Percentiles rank a stretch among this genome's conserved stretches.
Conservation (phyloP, 2,888 invertebrate species). For the Diplazon laetatorius region DNA sequence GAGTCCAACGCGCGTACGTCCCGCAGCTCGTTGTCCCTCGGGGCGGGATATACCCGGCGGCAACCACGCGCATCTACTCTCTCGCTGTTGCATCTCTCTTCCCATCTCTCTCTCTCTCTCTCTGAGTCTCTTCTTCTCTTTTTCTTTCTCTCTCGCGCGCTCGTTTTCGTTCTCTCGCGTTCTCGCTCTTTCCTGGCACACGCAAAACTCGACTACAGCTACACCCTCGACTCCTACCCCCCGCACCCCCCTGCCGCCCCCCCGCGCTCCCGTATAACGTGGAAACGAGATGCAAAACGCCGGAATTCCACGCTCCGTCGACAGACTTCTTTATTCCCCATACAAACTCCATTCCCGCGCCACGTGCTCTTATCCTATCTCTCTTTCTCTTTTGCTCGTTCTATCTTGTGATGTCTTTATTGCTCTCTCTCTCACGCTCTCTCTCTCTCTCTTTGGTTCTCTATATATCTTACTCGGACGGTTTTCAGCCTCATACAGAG, state of each 20-base stretch:
- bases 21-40: slow-evolving; percentile 54
- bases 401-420: too few relatives aligned
- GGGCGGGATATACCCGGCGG: slow-evolving; percentile 34
- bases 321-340: slow-evolving; percentile 62
- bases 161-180: background rate
- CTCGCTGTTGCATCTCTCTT: too few relatives aligned
- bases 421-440: too few relatives aligned
- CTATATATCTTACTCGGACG: too few relatives aligned
- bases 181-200: slow-evolving; percentile 28
- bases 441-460: background rate
- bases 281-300: slow-evolving; percentile 66
- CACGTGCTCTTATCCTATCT: too few relatives aligned
- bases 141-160: background rate
- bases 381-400: too few relatives aligned
- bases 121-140: slow-evolving; percentile 1
- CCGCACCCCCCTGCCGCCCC: too few relatives aligned
- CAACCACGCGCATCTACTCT: slow-evolving; percentile 52
- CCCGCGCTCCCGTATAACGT: slow-evolving; percentile 23
- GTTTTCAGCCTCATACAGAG: too few relatives aligned
- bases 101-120: slow-evolving; percentile 3
- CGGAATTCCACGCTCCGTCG: slow-evolving; percentile 65
- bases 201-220: slow-evolving; percentile 50
- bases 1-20: slow-evolving; percentile 70
- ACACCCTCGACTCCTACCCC: too few relatives aligned
- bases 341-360: slow-evolving; percentile 34